Evolutionary conservation across 2,113 vertebrate genomes (phyloP).

Genomic region (Chaetorhynchus papuensis): DNA sequence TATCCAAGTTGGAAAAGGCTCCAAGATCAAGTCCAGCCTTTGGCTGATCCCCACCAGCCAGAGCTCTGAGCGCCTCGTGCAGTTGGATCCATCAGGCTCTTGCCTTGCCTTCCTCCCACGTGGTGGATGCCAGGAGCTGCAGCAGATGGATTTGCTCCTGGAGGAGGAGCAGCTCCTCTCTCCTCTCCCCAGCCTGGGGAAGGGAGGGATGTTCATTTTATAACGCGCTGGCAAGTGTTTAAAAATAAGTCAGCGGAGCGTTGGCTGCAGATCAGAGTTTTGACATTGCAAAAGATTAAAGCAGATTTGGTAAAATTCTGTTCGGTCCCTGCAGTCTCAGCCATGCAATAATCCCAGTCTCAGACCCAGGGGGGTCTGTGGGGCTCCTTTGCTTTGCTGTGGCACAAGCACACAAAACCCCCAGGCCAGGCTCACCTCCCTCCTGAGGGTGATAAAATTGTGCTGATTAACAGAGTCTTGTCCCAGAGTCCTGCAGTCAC

Average conservation of each 20-base stretch:
- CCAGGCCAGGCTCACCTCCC: not conserved
- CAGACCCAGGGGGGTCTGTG: not conserved
- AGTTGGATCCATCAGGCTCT: not conserved
- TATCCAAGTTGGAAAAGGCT: not conserved
- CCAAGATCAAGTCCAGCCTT: not conserved
- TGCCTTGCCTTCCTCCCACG: not conserved
- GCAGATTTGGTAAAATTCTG: not conserved
- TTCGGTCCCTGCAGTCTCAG: not conserved
- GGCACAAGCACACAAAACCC: not conserved
- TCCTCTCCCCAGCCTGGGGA: not conserved
- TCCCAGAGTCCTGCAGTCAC: not conserved
- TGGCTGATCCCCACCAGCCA: not conserved
- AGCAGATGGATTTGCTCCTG: not conserved
- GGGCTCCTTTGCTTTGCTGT: not conserved
- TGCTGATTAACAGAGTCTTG: not conserved
- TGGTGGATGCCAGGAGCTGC: not conserved
- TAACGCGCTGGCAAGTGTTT: not conserved
- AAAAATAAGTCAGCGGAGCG: not conserved
- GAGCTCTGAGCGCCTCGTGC: not conserved
- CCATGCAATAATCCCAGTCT: not conserved
- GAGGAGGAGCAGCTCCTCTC: not conserved
- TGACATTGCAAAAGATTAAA: not conserved
- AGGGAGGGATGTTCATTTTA: not conserved
- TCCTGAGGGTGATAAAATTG: not conserved
- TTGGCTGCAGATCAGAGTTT: not conserved